phyloP scores from a whole-genome alignment of 1,140 invertebrate genomes.

The Andricus grossulariae region DNA sequence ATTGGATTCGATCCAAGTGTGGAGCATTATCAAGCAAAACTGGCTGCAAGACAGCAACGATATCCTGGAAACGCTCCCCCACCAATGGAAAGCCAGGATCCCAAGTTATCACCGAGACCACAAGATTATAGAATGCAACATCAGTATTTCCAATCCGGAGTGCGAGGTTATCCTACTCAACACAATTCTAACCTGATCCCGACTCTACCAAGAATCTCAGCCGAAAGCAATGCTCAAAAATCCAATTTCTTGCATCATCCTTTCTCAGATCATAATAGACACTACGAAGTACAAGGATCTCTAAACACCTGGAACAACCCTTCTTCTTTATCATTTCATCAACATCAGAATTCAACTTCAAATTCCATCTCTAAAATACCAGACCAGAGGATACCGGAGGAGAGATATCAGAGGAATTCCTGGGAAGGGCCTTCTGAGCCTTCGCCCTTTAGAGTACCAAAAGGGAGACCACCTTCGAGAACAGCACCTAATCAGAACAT shows the following conservation, averaged over 20 bases:
- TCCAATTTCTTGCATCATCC: background rate
- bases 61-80: conserved; percentile 43
- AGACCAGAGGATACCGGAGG: conserved; percentile 36
- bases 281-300: background rate
- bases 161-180: no score
- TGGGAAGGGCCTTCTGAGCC: conserved; percentile 71
- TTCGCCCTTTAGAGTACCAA: conserved; percentile 80
- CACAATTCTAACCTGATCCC: background rate
- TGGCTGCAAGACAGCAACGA: conserved; percentile 43
- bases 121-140: conserved; percentile 31
- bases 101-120: conserved; percentile 46
- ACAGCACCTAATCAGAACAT: conserved; percentile 68
- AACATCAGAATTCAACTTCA: conserved; percentile 27
- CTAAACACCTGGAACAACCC: background rate
- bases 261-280: background rate
- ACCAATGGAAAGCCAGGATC: conserved; percentile 8
- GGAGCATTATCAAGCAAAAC: background rate
- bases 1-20: background rate
- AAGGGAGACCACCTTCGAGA: conserved; percentile 80
- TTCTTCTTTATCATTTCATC: background rate
- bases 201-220: background rate
- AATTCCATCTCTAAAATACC: conserved; percentile 27
- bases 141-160: background rate
- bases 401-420: conserved; percentile 38
- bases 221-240: background rate